Evolutionary conservation across 2,113 vertebrate species (phyloP).

Genomic region (Oreotragus oreotragus): DNA sequence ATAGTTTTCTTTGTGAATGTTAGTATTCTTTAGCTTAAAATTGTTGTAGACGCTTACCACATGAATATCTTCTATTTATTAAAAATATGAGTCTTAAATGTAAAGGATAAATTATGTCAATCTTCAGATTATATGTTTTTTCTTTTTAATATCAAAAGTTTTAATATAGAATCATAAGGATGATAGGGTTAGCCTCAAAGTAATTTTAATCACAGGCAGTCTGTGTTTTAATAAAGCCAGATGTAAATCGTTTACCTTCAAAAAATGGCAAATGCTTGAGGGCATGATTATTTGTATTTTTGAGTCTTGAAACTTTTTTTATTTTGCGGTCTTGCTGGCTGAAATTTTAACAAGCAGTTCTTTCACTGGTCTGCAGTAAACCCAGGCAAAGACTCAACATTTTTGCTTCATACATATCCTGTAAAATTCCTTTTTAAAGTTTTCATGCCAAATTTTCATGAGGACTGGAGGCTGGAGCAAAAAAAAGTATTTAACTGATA

Average conservation of each 20-base stretch:
- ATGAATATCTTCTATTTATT: slow-evolving; percentile 6
- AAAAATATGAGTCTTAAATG: background rate
- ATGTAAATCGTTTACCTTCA: background rate
- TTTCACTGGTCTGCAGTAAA: slow-evolving; percentile 74
- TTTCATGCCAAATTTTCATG: slow-evolving; percentile 38
- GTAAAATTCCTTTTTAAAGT: slow-evolving; percentile 74
- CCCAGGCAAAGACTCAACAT: slow-evolving; percentile 42
- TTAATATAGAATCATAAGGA: background rate
- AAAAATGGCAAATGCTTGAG: slow-evolving; percentile 43
- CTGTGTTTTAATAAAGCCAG: slow-evolving; percentile 31
- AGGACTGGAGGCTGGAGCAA: background rate
- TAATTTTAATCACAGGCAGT: slow-evolving; percentile 25
- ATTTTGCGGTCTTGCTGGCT: slow-evolving; percentile 45
- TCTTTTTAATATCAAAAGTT: slow-evolving; percentile 6
- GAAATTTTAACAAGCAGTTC: slow-evolving; percentile 64
- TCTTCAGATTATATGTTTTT: background rate
- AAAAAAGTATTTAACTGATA: background rate
- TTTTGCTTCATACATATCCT: slow-evolving; percentile 63
- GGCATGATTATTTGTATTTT: slow-evolving; percentile 64
- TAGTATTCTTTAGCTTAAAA: slow-evolving; percentile 16
- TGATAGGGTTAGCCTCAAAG: background rate
- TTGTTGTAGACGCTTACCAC: background rate
- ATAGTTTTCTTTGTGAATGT: background rate
- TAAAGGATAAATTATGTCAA: background rate
- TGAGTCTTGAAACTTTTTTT: slow-evolving; percentile 58